Evolutionary conservation across 2,113 vertebrate species (phyloP), one percentile per base, ranked within the genome.

Genomic region (Cephalopholis sonnerati): DNA sequence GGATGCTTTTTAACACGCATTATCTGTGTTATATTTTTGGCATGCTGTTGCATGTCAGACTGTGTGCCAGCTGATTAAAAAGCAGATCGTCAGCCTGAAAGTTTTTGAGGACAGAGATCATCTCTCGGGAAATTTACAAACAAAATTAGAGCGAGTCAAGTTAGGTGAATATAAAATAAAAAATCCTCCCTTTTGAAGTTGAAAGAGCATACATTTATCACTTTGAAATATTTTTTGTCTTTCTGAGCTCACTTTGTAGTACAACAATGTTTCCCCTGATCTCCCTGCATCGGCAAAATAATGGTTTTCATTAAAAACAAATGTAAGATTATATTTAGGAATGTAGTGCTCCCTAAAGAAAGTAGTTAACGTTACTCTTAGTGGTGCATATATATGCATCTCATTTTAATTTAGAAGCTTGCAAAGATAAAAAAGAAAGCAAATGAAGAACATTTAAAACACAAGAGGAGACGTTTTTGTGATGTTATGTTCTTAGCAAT

Each of bases 71-170:
- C n/a, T 70, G 70, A 36, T 55, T 57, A 72, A 22, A 48, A 70
- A 78, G 32, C 51, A 46, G 50, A 39, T 41, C 32, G 20, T 44
- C 9, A 18, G 48, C 48, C 74, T 83, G 15, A 27, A 70, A 2
- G 48, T 63, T 79, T 80, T 78, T 48, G 27, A 85, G 82, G 55
- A 77, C 39, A 13, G 6, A 27, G 46, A 79, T 79, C 13, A 70
- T 80, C 68, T 48, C 27, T 36, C 1, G 9, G 67, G 76, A 81
- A 62, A 70, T 74, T 7, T 46, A 2, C 1, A 59, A 64, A 77
- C 62, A 46, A 18, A 71, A 79, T 58, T 48, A 44, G 61, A 29
- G 61, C 55, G 46, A 44, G n/a, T 83, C 41, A 20, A 11, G 24
- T 46, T 22, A 46, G 58, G 51, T 74, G 58, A 41, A 29, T 32